Evolutionary conservation across 2,797 vertebrate species (phyloP), one percentile per base, ranked within the genome.

Genomic region (Jordanella pulchra): DNA sequence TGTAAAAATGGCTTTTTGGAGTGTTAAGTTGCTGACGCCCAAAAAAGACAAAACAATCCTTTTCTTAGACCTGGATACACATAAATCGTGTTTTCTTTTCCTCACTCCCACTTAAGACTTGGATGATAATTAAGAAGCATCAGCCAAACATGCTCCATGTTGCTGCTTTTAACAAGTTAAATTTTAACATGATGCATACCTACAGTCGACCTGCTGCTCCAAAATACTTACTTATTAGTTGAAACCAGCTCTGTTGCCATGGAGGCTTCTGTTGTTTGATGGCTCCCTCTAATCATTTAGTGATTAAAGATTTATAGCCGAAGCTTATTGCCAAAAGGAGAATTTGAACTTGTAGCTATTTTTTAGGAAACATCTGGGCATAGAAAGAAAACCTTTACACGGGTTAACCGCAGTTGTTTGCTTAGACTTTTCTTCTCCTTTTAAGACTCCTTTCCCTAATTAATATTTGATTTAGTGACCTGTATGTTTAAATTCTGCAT

Each of bases 211-310:
- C 93, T 94, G 94, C 93, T 82, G 89, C 87, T 89, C 90, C 76
- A 90, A 90, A 91, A 94, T 92, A 93, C 91, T 95, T 83, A 94
- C 93, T 93, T 92, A 94, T 94, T 94, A 93, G 87, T 84, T 72
- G 84, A 83, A 89, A 82, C 82, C 27, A 27, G 73, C 75, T 88
- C 79, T 73, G 94, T 95, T 95, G 90, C 94, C 89, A 95, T 94
- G 93, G 90, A 76, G n/a, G 73, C 82, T 77, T 69, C 67, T 81
- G 32, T 75, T 42, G 50, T 54, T 81, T 77, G 86, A 89, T 87
- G 86, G 78, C 70, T 89, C 82, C 80, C 65, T 76, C 56, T 84
- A 87, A 91, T 90, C 76, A 83, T 84, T 87, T 58, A 87, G 42
- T 81, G 63, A 88, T 84, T 67, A 76, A 70, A 64, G 68, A 80